Percentiles rank a stretch among this genome's conserved stretches.
These are phyloP conservation scores for Lacerta viridis DNA, from an alignment of 2,797 vertebrate species.

Conservation along the genomic window DNA sequence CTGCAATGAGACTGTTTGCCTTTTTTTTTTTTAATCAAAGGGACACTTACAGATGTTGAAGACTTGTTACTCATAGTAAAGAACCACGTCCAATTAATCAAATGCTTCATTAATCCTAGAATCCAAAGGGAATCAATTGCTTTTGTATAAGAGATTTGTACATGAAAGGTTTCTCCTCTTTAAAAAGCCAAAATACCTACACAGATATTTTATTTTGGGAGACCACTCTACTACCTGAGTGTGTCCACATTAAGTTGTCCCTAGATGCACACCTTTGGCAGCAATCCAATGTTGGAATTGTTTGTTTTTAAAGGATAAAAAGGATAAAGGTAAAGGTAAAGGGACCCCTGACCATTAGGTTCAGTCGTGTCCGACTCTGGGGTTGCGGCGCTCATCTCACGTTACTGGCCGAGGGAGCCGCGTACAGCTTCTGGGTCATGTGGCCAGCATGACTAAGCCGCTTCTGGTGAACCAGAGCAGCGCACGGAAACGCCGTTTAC, in stretches of 20 bases:
- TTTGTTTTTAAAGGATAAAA: background rate
- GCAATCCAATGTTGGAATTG: background rate
- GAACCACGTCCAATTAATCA: slow-evolving; percentile 10
- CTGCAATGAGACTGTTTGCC: background rate
- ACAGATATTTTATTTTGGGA: background rate
- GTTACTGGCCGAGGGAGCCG: too few relatives aligned
- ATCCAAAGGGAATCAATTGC: background rate
- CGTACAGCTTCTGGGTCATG: too few relatives aligned
- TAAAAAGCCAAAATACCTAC: background rate
- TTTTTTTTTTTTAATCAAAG: slow-evolving; percentile 12
- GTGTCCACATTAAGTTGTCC: background rate
- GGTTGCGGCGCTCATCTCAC: too few relatives aligned
- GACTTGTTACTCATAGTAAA: slow-evolving; percentile 9
- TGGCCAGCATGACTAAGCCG: too few relatives aligned
- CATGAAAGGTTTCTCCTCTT: background rate
- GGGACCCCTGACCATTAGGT: too few relatives aligned
- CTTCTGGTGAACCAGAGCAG: too few relatives aligned
- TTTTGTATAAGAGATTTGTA: background rate
- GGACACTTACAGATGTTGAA: background rate
- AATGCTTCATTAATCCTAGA: background rate
- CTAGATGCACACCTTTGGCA: background rate
- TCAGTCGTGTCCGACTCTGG: too few relatives aligned
- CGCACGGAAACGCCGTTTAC: too few relatives aligned
- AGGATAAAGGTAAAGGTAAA: too few relatives aligned
- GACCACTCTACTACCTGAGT: background rate